Base-by-base conservation (phyloP, 2,888 invertebrate genomes). In the Strigamia transsilvanica region DNA sequence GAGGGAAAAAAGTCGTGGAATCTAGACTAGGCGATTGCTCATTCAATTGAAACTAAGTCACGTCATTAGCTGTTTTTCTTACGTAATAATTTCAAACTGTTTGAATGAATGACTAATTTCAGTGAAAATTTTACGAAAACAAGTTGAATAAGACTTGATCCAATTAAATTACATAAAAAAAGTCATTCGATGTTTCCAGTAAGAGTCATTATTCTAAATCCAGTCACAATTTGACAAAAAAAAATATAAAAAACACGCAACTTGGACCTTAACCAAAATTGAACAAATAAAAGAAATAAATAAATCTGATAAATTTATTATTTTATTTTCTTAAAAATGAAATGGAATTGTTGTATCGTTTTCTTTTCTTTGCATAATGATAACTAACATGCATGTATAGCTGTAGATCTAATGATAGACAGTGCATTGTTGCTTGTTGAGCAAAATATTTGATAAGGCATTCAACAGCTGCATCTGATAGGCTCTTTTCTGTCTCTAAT, bases 381-480 rank as follows among this genome's bases (percentile, higher is more conserved):
- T 13, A 46, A 46, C 61, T 23, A 21, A 61, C 21, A 61, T 21
- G 13, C 21, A 61, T 46, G n/a, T n/a, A n/a, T n/a, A 61, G 23
- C 7, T 32, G 32, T 73, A 32, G 73, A 73, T 73, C 32, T 15
- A 27, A 2, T 12, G 73, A 27, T 73, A 73, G 27, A 21, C 61
- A 73, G 15, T 73, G 9, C 15, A 73, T 73, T 73, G 73, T 73
- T 73, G 73, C 27, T 73, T 32, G 73, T 32, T 15, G 73, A 73
- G 73, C 73, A 73, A 73, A 27, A 32, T 73, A 73, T 73, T 73
- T 73, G 73, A 73, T 73, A 73, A 73, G 27, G 27, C 73, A 73
- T 32, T 32, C 73, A 73, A 73, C 73, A 73, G 73, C 73, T 73
- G 73, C 73, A 73, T 73, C 32, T 73, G 73, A 73, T 73, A 73